Conservation (phyloP, 2,797 vertebrate genomes). For the Erpetoichthys calabaricus region DNA sequence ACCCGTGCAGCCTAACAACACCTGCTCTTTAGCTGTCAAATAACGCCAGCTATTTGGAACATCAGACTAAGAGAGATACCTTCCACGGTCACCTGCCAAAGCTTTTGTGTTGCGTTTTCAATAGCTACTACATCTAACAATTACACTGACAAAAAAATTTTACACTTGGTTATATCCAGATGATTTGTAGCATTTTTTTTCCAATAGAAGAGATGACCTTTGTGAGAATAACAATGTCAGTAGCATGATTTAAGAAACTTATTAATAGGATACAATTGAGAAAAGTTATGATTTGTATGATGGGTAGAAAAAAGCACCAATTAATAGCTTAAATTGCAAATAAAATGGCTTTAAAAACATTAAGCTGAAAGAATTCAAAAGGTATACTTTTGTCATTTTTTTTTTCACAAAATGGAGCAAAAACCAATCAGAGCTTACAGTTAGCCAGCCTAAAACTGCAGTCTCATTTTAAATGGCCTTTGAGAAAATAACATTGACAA, state of each 20-base stretch:
- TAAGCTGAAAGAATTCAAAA: no score
- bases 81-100: conserved; percentile 42
- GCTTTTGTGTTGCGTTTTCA: conserved; percentile 40
- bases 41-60: conserved; percentile 48
- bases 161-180: conserved; percentile 46
- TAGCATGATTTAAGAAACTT: conserved; percentile 66
- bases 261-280: conserved; percentile 56
- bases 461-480: no score
- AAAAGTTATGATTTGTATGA: conserved; percentile 43
- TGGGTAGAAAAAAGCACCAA: conserved; percentile 56
- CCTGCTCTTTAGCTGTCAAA: conserved; percentile 58
- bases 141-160: conserved; percentile 56
- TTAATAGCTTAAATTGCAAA: conserved; percentile 65
- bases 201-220: conserved; percentile 65
- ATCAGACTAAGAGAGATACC: conserved; percentile 45
- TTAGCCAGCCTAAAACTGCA: no score
- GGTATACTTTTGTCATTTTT: conserved; percentile 23
- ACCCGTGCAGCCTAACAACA: conserved; percentile 43
- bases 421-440: no score
- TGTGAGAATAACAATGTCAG: conserved; percentile 61
- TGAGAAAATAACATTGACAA: no score
- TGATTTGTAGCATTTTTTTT: conserved; percentile 40
- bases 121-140: conserved; percentile 38
- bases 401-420: conserved; percentile 21
- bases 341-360: no score